A percentile compares a stretch with the other conserved stretches of the same genome.
Evolutionary conservation across 2,797 vertebrate genomes (phyloP).

Genomic region (Acipenser oxyrinchus): DNA sequence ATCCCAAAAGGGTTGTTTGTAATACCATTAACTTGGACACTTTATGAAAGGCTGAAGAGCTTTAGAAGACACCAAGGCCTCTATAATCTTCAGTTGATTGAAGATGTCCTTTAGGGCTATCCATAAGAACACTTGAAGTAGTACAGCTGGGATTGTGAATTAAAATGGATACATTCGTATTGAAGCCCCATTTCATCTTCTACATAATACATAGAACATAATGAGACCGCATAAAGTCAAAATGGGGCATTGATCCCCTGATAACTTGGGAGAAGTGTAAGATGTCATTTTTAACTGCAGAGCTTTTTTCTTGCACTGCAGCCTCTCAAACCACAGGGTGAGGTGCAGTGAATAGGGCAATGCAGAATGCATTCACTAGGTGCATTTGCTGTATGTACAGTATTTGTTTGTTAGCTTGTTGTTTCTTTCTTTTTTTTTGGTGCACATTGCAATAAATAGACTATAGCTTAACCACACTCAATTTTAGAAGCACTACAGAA

Average conservation of each 20-base stretch:
- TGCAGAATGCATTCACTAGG: too few species aligned
- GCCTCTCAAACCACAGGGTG: too few species aligned
- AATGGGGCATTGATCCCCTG: not conserved
- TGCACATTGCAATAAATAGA: too few species aligned
- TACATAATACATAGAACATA: constrained; percentile 22
- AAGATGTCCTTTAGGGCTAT: constrained; percentile 20
- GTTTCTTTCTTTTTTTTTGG: too few species aligned
- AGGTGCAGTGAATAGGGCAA: too few species aligned
- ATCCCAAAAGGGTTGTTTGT: constrained; percentile 18
- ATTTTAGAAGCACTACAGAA: too few species aligned
- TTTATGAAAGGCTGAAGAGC: constrained; percentile 52
- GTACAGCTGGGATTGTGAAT: constrained; percentile 31
- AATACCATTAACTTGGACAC: constrained; percentile 45
- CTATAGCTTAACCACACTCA: too few species aligned
- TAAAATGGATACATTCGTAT: too few species aligned
- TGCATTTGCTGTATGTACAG: too few species aligned
- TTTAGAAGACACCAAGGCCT: constrained; percentile 20
- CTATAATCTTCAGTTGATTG: constrained; percentile 13
- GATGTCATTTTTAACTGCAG: too few species aligned
- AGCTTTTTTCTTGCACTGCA: too few species aligned
- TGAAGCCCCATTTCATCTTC: constrained; percentile 23
- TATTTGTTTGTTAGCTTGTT: too few species aligned
- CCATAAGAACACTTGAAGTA: constrained; percentile 31
- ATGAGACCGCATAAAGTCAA: constrained; percentile 14
- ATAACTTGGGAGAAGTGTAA: not conserved